Conservation (phyloP, 2,888 invertebrate species). For the Ochropacha duplaris region DNA sequence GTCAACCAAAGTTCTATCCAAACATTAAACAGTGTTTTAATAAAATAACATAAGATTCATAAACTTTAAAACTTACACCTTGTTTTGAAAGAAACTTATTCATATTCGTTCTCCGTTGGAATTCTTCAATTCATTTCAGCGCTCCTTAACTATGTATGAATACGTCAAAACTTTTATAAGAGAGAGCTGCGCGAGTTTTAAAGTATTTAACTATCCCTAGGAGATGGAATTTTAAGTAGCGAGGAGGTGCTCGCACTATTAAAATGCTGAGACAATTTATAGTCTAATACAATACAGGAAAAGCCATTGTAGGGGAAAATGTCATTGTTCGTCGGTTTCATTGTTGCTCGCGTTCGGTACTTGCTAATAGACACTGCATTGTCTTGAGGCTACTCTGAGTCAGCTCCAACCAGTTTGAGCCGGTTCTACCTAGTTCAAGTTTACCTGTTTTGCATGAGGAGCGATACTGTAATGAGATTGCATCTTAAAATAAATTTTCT, state of each 20-base stretch:
- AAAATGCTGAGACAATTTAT: conserved; percentile 59
- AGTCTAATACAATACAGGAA: conserved; percentile 77
- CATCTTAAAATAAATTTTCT: neutral
- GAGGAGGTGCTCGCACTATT: conserved; percentile 52
- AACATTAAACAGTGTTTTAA: too few relatives aligned
- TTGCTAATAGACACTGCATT: conserved; percentile 76
- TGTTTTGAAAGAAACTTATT: too few relatives aligned
- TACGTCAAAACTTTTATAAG: conserved; percentile 53
- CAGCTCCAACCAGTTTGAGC: conserved; percentile 45
- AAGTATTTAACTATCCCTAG: conserved; percentile 41
- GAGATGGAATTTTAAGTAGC: conserved; percentile 31
- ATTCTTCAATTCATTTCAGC: conserved; percentile 51
- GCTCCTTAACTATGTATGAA: conserved; percentile 65
- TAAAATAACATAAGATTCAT: too few relatives aligned
- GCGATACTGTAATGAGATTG: neutral
- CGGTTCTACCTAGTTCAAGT: conserved; percentile 23
- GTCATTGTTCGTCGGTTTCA: conserved; percentile 67
- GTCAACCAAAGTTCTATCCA: too few relatives aligned
- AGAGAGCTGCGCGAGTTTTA: conserved; percentile 52
- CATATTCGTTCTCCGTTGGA: too few relatives aligned
- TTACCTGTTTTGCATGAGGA: conserved; percentile 32
- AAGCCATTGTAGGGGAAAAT: conserved; percentile 74
- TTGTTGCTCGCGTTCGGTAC: conserved; percentile 65
- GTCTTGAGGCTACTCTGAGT: conserved; percentile 57
- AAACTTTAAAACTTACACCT: too few relatives aligned